Conservation (phyloP, 2,888 invertebrate genomes). For the Diarsia mendica region DNA sequence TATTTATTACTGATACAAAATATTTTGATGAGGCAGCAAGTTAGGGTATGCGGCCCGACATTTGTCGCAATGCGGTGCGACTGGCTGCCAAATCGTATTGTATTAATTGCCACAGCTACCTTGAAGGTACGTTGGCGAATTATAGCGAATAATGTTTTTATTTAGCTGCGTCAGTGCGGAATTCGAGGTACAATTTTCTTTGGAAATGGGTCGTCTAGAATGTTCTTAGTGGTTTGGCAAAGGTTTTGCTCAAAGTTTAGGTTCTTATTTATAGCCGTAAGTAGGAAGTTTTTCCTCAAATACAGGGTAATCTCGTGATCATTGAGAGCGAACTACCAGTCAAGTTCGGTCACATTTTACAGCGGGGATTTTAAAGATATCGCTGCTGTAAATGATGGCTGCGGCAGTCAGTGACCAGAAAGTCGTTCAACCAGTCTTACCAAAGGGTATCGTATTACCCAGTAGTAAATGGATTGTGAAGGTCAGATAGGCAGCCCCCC, state of each 20-base stretch:
- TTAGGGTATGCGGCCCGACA: constrained; percentile 38
- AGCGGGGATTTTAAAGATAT: no score
- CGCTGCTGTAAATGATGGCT: no score
- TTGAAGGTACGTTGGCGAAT: constrained; percentile 51
- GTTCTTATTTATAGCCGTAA: no score
- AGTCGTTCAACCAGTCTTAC: no score
- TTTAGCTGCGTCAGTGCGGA: constrained; percentile 24
- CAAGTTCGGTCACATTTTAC: fast-evolving
- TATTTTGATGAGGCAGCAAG: constrained; percentile 53
- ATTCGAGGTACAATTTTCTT: constrained; percentile 13
- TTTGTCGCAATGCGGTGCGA: constrained; percentile 62
- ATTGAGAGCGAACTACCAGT: neutral
- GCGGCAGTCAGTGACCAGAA: no score
- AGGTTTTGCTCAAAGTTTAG: neutral
- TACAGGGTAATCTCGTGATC: neutral
- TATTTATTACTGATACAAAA: constrained; percentile 49
- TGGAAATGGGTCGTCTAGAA: constrained; percentile 16
- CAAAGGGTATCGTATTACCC: no score
- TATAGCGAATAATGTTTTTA: constrained; percentile 49
- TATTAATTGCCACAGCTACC: constrained; percentile 61
- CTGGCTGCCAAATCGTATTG: constrained; percentile 61
- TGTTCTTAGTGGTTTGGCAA: neutral
- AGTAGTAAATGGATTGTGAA: no score
- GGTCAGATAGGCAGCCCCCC: no score
- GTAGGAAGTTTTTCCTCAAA: neutral